These are phyloP conservation scores for Lysandra coridon DNA, from an alignment of 2,888 invertebrate genomes.

Conservation along the genomic window DNA sequence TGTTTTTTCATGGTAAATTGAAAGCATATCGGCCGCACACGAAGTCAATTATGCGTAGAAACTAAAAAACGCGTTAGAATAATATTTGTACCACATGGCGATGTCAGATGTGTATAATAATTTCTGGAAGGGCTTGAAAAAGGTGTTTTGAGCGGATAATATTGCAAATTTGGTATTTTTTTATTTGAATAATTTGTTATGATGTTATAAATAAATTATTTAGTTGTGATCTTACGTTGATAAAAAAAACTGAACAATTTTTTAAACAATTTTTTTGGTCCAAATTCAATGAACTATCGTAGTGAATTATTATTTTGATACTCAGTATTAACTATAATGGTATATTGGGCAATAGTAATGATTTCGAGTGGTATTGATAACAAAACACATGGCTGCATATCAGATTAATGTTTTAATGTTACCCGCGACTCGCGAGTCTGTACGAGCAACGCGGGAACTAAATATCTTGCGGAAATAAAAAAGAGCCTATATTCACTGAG, in stretches of 20 bases:
- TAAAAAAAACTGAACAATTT: too few relatives aligned
- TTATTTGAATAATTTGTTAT: not conserved
- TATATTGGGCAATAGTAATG: conserved; percentile 5
- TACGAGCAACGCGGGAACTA: not conserved
- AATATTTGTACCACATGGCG: conserved; percentile 7
- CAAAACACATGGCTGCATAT: conserved; percentile 1
- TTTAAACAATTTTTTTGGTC: too few relatives aligned
- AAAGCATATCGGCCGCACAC: conserved; percentile 11
- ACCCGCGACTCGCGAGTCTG: not conserved
- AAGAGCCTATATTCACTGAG: too few relatives aligned
- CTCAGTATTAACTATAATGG: not conserved
- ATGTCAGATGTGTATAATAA: not conserved
- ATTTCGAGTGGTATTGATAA: not conserved
- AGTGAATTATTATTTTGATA: not conserved
- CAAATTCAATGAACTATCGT: too few relatives aligned
- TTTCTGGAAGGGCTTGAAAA: not conserved
- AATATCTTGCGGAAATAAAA: too few relatives aligned
- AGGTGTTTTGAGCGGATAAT: not conserved
- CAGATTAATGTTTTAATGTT: not conserved
- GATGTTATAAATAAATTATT: not conserved
- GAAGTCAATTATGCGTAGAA: conserved; percentile 4
- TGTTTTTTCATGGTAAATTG: not conserved
- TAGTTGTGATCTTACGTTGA: too few relatives aligned
- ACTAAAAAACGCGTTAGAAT: not conserved
- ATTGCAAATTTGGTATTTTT: not conserved